These are phyloP conservation scores for Halisarca cf. caerulea DNA, from an alignment of 37 sponge, comb jelly and placozoan genomes.

Conservation along the genomic window DNA sequence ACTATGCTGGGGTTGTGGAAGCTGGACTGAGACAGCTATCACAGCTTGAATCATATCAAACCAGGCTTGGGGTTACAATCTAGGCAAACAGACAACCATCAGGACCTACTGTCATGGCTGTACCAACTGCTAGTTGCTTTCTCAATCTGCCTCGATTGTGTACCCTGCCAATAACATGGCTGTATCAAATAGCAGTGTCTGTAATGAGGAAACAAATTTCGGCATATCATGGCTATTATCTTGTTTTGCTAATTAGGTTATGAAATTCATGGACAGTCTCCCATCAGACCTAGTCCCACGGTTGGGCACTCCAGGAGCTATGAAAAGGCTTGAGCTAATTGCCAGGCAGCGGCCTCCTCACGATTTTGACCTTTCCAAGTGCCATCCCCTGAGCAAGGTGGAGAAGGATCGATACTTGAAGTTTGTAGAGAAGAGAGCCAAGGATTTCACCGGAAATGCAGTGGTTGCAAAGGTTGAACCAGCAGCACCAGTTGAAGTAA, in stretches of 20 bases:
- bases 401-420: constrained; percentile 56
- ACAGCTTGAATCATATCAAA: no score
- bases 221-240: not conserved
- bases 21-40: no score
- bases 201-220: not conserved
- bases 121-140: no score
- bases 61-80: no score
- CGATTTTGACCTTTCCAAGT: constrained; percentile 44
- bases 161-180: no score
- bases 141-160: no score
- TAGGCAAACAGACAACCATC: no score
- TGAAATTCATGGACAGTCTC: constrained; percentile 56
- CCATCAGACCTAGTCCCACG: constrained; percentile 47
- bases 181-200: no score
- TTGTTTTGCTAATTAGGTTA: constrained; percentile 32
- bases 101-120: no score
- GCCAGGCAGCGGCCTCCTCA: constrained; percentile 52
- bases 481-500: constrained; percentile 12
- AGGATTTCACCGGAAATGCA: constrained; percentile 30
- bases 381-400: constrained; percentile 60
- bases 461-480: constrained; percentile 4
- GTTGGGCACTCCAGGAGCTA: constrained; percentile 29
- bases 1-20: no score
- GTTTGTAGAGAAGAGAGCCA: constrained; percentile 53
- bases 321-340: constrained; percentile 8